A percentile compares a stretch with the other conserved stretches of the same genome.
These are phyloP conservation scores for Syngnathoides biaculeatus DNA, from an alignment of 2,113 vertebrate genomes.

Conservation along the genomic window DNA sequence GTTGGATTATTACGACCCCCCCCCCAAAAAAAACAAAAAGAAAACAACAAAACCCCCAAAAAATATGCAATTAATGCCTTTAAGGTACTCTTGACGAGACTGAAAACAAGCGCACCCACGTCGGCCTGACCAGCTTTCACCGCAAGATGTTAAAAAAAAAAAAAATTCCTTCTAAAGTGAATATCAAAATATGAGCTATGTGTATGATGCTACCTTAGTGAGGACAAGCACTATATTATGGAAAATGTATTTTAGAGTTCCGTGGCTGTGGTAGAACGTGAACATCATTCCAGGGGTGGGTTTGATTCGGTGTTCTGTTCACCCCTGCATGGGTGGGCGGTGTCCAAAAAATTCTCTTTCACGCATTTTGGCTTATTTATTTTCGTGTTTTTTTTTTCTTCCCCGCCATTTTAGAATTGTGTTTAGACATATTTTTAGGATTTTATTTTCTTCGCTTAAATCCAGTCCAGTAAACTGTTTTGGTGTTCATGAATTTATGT, in stretches of 20 bases:
- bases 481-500: conserved; percentile 36
- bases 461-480: conserved; percentile 60
- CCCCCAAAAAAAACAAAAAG: no score
- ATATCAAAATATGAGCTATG: no score
- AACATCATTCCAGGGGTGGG: conserved; percentile 4
- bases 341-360: conserved; percentile 31
- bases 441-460: conserved; percentile 60
- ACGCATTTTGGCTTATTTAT: conserved; percentile 68
- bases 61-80: conserved; percentile 81
- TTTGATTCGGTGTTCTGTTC: conserved; percentile 13
- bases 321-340: conserved; percentile 4
- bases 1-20: conserved; percentile 86
- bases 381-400: conserved; percentile 52
- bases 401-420: conserved; percentile 38
- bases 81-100: conserved; percentile 52
- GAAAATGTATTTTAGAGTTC: background rate
- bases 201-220: no score
- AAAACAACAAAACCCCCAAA: no score
- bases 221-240: no score
- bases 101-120: conserved; percentile 87
- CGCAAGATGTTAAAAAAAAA: conserved; percentile 47
- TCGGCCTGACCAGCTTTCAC: conserved; percentile 22
- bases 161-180: background rate
- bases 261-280: background rate
- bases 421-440: conserved; percentile 39